Evolutionary conservation across 2,113 vertebrate genomes (phyloP).

Genomic region (Rynchops niger): DNA sequence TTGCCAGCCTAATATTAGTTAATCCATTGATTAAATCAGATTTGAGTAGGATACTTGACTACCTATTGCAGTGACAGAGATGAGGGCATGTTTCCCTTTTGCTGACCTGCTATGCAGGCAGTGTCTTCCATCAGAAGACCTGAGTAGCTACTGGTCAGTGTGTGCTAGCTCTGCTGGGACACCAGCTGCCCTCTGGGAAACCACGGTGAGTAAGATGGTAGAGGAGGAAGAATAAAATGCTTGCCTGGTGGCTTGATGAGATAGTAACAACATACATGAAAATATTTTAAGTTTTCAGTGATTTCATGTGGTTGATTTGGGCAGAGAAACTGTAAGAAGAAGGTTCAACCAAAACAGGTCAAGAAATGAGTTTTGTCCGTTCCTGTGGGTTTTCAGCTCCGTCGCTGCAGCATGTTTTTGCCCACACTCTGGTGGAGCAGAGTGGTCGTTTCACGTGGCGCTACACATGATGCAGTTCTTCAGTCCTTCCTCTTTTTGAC

Average conservation of each 20-base stretch:
- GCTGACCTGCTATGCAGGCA: not conserved
- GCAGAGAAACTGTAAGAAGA: not conserved
- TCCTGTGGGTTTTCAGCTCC: not conserved
- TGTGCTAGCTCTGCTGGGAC: not conserved
- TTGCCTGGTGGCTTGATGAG: not conserved
- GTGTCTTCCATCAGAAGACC: not conserved
- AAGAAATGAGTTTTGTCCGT: not conserved
- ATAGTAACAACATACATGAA: not conserved
- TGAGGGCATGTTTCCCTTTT: not conserved
- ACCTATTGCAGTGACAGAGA: not conserved
- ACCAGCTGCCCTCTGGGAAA: not conserved
- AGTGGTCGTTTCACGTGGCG: not conserved
- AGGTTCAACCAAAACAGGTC: not conserved
- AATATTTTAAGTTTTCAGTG: not conserved
- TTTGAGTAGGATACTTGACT: not conserved
- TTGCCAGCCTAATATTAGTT: not conserved
- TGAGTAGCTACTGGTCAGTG: not conserved
- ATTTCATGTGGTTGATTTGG: not conserved
- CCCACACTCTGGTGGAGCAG: not conserved
- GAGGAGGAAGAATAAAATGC: not conserved
- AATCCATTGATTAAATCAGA: not conserved
- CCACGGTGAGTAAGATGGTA: not conserved
- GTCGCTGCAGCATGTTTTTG: not conserved
- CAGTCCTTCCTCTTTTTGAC: constrained; percentile 29
- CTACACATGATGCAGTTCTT: not conserved